These are phyloP conservation scores for Sialia sialis DNA, from an alignment of 2,113 vertebrate genomes.

Conservation along the genomic window DNA sequence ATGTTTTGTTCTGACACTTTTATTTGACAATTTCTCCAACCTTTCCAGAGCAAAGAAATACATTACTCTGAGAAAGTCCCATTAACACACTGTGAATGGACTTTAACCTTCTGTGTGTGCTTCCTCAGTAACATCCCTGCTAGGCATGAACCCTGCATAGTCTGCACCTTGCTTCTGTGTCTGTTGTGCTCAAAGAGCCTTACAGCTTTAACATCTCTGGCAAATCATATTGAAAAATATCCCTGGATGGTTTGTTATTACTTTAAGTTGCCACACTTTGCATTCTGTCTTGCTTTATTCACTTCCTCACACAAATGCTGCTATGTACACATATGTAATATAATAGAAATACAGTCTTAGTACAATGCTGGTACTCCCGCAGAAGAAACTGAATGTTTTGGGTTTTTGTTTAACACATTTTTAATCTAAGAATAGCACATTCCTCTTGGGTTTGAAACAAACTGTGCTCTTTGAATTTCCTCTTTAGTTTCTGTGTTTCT, in stretches of 20 bases:
- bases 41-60: not conserved
- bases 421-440: not conserved
- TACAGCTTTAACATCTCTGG: not conserved
- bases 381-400: not conserved
- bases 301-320: not conserved
- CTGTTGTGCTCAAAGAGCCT: not conserved
- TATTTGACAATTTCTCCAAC: not conserved
- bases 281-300: not conserved
- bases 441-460: not conserved
- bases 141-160: not conserved
- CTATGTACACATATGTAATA: not conserved
- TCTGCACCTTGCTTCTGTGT: not conserved
- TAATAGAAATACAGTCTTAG: not conserved
- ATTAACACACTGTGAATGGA: not conserved
- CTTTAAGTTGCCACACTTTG: not conserved
- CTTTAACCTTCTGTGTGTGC: not conserved
- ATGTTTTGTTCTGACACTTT: not conserved
- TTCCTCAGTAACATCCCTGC: not conserved
- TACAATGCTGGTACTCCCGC: not conserved
- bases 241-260: not conserved
- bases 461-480: not conserved
- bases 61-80: not conserved
- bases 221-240: not conserved
- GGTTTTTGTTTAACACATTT: not conserved
- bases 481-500: not conserved